Evolutionary conservation across 2,113 vertebrate genomes (phyloP).

Genomic region (Callaeas wilsoni): DNA sequence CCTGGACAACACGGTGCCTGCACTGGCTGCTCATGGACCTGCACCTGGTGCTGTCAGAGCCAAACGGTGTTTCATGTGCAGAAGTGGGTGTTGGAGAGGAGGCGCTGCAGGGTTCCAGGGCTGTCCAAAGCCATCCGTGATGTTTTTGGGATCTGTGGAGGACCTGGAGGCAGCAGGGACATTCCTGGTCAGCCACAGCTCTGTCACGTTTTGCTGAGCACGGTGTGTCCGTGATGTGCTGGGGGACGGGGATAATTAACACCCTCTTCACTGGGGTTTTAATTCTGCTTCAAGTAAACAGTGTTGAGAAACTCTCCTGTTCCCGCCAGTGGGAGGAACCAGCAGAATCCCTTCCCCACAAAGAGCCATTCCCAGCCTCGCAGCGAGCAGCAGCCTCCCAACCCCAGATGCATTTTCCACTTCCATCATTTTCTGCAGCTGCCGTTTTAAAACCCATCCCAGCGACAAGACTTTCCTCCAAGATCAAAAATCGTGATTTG

Average conservation of each 20-base stretch:
- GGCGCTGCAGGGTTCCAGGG: background rate
- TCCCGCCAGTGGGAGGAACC: conserved; percentile 31
- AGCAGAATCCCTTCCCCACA: background rate
- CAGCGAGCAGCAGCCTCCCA: background rate
- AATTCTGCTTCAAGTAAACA: background rate
- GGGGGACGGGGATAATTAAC: background rate
- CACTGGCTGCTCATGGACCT: background rate
- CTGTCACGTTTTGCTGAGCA: background rate
- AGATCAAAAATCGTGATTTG: background rate
- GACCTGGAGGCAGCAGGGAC: background rate
- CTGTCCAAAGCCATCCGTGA: background rate
- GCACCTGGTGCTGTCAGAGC: background rate
- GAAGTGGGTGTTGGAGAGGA: background rate
- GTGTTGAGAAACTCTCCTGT: background rate
- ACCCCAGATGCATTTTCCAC: background rate
- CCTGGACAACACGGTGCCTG: background rate
- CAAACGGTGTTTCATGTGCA: rapidly evolving
- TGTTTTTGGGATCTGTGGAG: background rate
- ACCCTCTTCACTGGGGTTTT: background rate
- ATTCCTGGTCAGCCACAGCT: background rate
- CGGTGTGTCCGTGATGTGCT: background rate
- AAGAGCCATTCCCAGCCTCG: background rate
- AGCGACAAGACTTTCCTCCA: background rate
- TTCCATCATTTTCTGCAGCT: background rate
- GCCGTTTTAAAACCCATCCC: background rate